These are phyloP conservation scores for Dysmachus trigonus DNA, from an alignment of 2,888 invertebrate species.

Conservation along the genomic window DNA sequence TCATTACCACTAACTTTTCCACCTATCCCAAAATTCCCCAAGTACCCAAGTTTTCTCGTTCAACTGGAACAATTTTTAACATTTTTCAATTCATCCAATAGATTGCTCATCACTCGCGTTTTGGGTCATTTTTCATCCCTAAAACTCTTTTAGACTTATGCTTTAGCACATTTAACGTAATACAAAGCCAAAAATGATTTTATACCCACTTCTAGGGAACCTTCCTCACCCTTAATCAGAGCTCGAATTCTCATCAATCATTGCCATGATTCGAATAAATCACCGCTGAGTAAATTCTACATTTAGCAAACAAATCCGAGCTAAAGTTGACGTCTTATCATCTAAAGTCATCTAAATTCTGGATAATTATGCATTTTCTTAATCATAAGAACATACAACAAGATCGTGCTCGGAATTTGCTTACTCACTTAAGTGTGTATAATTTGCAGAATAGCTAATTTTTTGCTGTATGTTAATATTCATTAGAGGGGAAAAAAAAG, in stretches of 20 bases:
- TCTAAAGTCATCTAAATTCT: background rate
- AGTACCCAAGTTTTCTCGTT: background rate
- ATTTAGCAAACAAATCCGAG: background rate
- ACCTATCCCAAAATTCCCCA: background rate
- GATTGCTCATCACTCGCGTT: background rate
- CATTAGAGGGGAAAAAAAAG: background rate
- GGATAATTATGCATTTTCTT: background rate
- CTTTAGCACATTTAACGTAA: background rate
- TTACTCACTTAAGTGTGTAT: background rate
- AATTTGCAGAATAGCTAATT: background rate
- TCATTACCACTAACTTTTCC: background rate
- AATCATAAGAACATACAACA: background rate
- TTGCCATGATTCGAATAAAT: background rate
- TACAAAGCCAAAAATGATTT: background rate
- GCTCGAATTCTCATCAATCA: background rate
- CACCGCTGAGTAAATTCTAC: background rate
- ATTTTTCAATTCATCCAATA: background rate
- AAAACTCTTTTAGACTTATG: background rate
- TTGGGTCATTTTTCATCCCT: background rate
- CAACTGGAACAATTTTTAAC: background rate
- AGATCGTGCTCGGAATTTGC: background rate
- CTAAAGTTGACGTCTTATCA: background rate
- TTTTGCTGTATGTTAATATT: background rate
- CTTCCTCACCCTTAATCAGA: background rate
- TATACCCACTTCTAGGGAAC: background rate